phyloP scores from a whole-genome alignment of 1,140 invertebrate genomes.

The Maniola jurtina region DNA sequence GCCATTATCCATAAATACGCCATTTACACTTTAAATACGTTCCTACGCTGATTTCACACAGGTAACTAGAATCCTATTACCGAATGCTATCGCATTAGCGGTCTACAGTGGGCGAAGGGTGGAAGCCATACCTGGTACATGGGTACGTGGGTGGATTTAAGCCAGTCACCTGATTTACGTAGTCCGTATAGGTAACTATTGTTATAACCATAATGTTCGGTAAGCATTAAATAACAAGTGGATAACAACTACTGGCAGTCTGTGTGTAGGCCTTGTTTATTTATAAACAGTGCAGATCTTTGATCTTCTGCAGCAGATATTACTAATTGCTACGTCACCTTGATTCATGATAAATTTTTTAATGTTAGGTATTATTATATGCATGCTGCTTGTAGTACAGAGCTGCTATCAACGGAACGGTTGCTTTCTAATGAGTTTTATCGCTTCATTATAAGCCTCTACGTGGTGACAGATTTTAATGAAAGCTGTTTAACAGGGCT shows the following conservation, averaged over 20 bases:
- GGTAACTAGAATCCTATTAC: conserved; percentile 59
- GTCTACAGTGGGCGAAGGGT: conserved; percentile 29
- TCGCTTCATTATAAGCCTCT: conserved; percentile 4
- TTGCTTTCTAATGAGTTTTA: conserved; percentile 4
- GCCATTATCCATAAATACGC: conserved; percentile 12
- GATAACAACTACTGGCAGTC: background rate
- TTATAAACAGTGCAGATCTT: conserved; percentile 17
- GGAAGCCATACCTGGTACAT: conserved; percentile 46
- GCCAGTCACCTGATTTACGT: conserved; percentile 36
- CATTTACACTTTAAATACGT: conserved; percentile 18
- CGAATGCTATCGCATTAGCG: conserved; percentile 60
- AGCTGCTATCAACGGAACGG: background rate
- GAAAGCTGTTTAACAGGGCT: too few species aligned
- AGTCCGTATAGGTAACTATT: conserved; percentile 22
- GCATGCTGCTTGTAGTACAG: too few species aligned
- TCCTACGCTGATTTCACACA: conserved; percentile 20
- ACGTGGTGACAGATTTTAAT: background rate
- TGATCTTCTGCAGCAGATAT: conserved; percentile 13
- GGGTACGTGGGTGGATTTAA: conserved; percentile 31
- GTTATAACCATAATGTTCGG: conserved; percentile 21
- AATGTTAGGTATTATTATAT: too few species aligned
- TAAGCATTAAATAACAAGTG: conserved; percentile 20
- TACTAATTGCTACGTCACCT: conserved; percentile 5
- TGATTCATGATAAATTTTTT: conserved; percentile 6
- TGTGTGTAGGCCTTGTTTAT: conserved; percentile 15